Evolutionary conservation across 2,113 vertebrate species (phyloP), one percentile per base, ranked within the genome.

Genomic region (Candoia aspera): DNA sequence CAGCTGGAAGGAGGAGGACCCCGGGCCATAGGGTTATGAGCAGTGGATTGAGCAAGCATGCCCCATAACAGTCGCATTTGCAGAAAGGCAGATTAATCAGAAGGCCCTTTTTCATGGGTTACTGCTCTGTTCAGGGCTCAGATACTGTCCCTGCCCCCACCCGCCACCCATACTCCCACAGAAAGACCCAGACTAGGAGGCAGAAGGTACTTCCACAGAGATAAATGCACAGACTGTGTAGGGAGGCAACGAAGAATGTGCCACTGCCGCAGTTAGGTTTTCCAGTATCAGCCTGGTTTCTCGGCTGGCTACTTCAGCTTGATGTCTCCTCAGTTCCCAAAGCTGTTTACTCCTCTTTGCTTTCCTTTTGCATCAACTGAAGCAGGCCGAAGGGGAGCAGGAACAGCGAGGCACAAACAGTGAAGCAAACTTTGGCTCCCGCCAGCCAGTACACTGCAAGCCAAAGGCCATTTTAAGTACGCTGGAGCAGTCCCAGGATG

Each of bases 391-490:
- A 95, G 1, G 99, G 99, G 6, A 98, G 15, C 87, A 99, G 92
- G 95, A 99, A 99, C 19, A 98, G 96, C 33, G 92, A 97, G 0
- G 98, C 97, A 9, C 97, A 98, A 89, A 97, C 0, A 0, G 98
- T 97, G 94, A 98, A 99, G 94, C 99, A 99, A 42, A 95, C 73
- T 92, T 98, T 96, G 11, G 98, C 98, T 86, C 99, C 99, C 0
- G 98, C 98, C 95, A 99, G 97, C 99, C 99, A 99, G 96, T 99
- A 99, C 88, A 98, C 99, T 99, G 97, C 19, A 95, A 97, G 93
- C 83, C 2, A 90, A 96, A 94, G 13, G 21, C 57, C 93, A 37
- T 1, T 1, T 54, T 0, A 62, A 84, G 46, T 62, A 37, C 37
- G 26, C 17, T 46, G 4, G 46, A 58, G 33, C 37, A 12, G 8